These are phyloP conservation scores for Actenoides lindsayi DNA, from an alignment of 2,113 vertebrate genomes.

Conservation along the genomic window DNA sequence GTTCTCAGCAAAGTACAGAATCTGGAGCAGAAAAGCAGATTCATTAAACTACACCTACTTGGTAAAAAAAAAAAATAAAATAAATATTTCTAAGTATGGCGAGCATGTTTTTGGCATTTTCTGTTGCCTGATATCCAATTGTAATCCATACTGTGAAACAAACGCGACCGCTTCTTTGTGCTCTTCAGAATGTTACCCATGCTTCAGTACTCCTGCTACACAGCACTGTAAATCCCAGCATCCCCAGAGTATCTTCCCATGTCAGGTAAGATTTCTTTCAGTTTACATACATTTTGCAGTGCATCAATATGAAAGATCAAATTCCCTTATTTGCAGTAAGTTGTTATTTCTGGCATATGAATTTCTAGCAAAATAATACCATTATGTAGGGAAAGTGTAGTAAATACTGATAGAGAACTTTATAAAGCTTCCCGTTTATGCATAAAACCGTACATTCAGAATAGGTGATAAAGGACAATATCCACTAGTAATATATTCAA, in stretches of 20 bases:
- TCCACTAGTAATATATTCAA: neutral
- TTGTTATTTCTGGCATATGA: neutral
- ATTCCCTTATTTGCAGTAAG: neutral
- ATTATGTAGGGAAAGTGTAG: neutral
- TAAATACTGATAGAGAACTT: neutral
- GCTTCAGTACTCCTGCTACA: neutral
- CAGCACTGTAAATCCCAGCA: neutral
- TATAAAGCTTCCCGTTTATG: neutral
- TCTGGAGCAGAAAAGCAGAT: neutral
- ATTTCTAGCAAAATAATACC: neutral
- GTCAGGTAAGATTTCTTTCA: constrained; percentile 25
- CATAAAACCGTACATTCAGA: neutral
- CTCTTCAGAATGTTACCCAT: neutral
- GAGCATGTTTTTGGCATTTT: neutral
- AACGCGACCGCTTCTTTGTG: neutral
- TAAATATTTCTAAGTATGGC: neutral
- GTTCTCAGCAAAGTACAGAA: neutral
- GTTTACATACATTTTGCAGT: neutral
- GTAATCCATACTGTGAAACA: neutral
- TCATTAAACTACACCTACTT: neutral
- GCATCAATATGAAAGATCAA: neutral
- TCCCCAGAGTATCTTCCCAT: neutral
- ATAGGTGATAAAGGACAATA: neutral
- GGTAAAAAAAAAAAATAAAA: neutral
- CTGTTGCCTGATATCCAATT: neutral